Evolutionary conservation across 92 coral and sea anemone genomes (phyloP).

Genomic region (Ricordea florida): DNA sequence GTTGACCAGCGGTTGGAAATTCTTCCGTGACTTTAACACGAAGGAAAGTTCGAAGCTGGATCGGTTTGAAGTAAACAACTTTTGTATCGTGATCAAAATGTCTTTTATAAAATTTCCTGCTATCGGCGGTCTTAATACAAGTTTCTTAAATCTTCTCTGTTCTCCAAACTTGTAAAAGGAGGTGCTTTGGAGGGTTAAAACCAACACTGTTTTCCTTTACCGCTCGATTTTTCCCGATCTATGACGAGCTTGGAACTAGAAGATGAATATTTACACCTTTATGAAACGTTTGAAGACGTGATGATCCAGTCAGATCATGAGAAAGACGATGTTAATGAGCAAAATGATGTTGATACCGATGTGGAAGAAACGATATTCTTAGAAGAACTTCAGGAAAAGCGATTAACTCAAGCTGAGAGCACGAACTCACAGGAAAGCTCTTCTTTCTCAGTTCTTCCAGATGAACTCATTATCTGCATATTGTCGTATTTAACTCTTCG

Average conservation of each 20-base stretch:
- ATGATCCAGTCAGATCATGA: neutral
- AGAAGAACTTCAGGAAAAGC: constrained; percentile 1
- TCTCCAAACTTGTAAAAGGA: too few relatives aligned
- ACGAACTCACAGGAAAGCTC: neutral
- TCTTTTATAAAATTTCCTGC: too few relatives aligned
- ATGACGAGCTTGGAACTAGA: neutral
- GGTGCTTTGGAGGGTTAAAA: too few relatives aligned
- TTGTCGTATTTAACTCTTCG: constrained; percentile 70
- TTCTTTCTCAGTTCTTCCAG: constrained; percentile 69
- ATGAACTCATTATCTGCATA: constrained; percentile 73
- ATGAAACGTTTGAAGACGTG: neutral
- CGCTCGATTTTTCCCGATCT: too few relatives aligned
- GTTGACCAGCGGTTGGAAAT: too few relatives aligned
- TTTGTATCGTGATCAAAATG: too few relatives aligned
- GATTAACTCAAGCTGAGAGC: neutral
- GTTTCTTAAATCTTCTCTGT: too few relatives aligned
- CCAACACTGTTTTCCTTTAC: too few relatives aligned
- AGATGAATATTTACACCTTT: neutral
- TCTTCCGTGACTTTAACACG: too few relatives aligned
- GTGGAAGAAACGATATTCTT: constrained; percentile 30
- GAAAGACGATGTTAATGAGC: neutral
- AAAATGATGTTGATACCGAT: constrained; percentile 13
- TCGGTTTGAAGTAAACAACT: too few relatives aligned
- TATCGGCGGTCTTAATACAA: too few relatives aligned
- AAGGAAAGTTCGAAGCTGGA: too few relatives aligned